Evolutionary conservation across 2,888 invertebrate species (phyloP).

Genomic region (Tanytarsus gracilentus): DNA sequence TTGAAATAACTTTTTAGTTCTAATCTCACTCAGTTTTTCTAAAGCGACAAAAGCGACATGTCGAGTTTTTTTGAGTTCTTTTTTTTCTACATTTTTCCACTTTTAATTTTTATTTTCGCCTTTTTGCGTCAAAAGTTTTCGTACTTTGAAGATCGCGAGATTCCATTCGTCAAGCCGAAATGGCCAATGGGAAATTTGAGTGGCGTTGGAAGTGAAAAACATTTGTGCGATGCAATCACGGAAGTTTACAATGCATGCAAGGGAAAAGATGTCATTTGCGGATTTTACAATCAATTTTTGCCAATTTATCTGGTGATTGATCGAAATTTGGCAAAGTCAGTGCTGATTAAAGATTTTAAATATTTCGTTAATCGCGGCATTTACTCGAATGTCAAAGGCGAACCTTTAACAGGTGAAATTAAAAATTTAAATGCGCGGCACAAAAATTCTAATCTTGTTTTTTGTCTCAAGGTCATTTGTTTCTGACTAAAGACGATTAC

Average conservation of each 20-base stretch:
- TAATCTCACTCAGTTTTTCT: too few species aligned
- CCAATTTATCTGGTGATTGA: constrained; percentile 22
- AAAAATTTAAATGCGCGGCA: too few species aligned
- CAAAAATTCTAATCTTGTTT: too few species aligned
- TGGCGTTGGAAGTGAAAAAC: neutral
- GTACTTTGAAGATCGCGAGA: neutral
- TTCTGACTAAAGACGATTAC: neutral
- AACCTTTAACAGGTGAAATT: neutral
- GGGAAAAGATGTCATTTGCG: constrained; percentile 19
- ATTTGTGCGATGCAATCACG: neutral
- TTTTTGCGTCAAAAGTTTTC: constrained; percentile 11
- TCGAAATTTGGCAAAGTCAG: constrained; percentile 6
- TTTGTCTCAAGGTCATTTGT: constrained; percentile 5
- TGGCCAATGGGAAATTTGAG: constrained; percentile 4
- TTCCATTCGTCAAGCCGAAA: neutral
- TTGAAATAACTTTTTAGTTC: too few species aligned
- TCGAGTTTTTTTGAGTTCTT: too few species aligned
- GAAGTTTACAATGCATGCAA: constrained; percentile 20
- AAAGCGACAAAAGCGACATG: too few species aligned
- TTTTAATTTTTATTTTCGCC: too few species aligned
- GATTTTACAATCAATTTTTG: constrained; percentile 1
- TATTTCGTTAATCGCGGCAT: constrained; percentile 7
- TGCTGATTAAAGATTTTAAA: constrained; percentile 27
- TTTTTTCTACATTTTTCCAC: too few species aligned
- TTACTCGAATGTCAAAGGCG: neutral